Conservation (phyloP, 2,797 vertebrate genomes). For the Momotus momota region DNA sequence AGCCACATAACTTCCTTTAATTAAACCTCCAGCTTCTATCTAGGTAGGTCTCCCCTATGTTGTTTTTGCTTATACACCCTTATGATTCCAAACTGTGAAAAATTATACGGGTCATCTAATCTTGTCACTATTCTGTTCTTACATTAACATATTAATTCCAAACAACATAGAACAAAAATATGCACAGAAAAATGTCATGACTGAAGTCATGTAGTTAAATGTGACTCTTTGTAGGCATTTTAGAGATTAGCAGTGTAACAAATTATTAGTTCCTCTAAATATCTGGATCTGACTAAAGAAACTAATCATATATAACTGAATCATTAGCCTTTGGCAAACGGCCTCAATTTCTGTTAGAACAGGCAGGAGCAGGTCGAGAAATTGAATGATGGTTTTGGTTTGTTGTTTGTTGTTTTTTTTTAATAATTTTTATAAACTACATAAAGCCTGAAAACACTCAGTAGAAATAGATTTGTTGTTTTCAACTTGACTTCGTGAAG, state of each 20-base stretch:
- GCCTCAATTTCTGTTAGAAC: conserved; percentile 20
- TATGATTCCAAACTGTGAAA: conserved; percentile 33
- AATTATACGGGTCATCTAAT: conserved; percentile 24
- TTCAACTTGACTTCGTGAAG: not conserved
- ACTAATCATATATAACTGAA: conserved; percentile 31
- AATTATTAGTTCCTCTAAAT: conserved; percentile 39
- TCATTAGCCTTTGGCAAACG: conserved; percentile 37
- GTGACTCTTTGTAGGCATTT: not conserved
- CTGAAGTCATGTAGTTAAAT: not conserved
- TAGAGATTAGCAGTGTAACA: conserved; percentile 1
- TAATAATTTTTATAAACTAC: not conserved
- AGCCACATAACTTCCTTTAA: conserved; percentile 27
- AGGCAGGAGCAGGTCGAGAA: conserved; percentile 9
- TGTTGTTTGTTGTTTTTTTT: not conserved
- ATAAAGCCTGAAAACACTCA: not conserved
- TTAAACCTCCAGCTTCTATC: conserved; percentile 1
- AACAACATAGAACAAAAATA: not conserved
- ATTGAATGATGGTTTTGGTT: not conserved
- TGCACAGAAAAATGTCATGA: not conserved
- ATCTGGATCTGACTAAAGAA: conserved; percentile 42
- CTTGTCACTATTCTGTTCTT: not conserved
- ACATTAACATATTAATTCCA: not conserved
- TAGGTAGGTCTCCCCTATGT: not conserved
- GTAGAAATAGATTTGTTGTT: not conserved
- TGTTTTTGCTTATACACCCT: conserved; percentile 34